These are phyloP conservation scores for Cotesia congregata DNA, from an alignment of 2,888 invertebrate species.

Conservation along the genomic window DNA sequence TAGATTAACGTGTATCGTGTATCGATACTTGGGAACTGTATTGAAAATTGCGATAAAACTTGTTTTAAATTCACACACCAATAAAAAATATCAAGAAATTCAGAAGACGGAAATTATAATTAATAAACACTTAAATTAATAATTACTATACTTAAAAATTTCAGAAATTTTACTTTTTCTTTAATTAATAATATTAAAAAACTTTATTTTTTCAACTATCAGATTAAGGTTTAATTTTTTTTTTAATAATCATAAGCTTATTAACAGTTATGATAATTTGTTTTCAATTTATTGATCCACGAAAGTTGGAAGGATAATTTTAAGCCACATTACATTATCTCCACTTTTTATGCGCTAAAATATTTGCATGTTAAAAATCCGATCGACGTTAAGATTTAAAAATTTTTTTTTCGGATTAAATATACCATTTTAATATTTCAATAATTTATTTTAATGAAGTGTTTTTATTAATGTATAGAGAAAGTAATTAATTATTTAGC, in stretches of 20 bases:
- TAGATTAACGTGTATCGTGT: conserved; percentile 31
- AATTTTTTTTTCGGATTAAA: no score
- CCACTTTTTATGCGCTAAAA: neutral
- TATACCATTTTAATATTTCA: no score
- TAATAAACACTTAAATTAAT: neutral
- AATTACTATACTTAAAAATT: neutral
- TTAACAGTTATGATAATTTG: neutral
- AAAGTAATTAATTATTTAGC: neutral
- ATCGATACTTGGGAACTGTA: conserved; percentile 18
- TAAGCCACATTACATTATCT: neutral
- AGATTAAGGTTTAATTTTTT: neutral
- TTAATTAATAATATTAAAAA: neutral
- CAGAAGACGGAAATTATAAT: neutral
- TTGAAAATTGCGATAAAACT: neutral
- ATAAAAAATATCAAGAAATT: neutral
- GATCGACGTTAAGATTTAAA: neutral
- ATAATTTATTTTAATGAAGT: no score
- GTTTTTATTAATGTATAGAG: no score
- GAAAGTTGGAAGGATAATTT: neutral
- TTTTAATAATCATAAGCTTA: neutral
- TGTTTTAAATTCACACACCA: neutral
- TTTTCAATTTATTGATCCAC: neutral
- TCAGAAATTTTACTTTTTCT: neutral
- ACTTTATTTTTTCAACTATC: neutral
- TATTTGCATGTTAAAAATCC: neutral